Conservation (phyloP, 2,888 invertebrate genomes). For the Harpalus rubripes region DNA sequence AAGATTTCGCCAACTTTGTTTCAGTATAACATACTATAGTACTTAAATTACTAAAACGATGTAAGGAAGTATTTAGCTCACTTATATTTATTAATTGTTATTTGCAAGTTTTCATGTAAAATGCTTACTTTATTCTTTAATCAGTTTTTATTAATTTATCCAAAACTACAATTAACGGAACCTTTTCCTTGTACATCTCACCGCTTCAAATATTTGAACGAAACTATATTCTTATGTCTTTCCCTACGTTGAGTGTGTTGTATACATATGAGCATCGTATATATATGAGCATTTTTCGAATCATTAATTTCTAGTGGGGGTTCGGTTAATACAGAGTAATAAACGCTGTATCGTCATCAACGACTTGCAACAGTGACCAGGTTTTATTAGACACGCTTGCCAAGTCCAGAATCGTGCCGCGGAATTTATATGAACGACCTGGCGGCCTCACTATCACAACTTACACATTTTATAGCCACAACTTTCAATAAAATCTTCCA, state of each 20-base stretch:
- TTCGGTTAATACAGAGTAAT: slow-evolving; percentile 7
- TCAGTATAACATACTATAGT: no score
- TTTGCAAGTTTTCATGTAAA: no score
- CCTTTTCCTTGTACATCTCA: no score
- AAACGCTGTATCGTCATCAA: slow-evolving; percentile 26
- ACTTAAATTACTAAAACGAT: no score
- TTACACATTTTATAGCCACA: neutral
- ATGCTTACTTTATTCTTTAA: no score
- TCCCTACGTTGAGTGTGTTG: neutral
- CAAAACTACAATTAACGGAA: no score
- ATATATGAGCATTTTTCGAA: neutral
- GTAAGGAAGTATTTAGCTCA: no score
- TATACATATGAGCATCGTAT: neutral
- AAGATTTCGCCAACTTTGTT: no score
- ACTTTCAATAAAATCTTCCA: slow-evolving; percentile 28
- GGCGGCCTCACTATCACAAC: slow-evolving; percentile 9
- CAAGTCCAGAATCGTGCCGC: slow-evolving; percentile 20
- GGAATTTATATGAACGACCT: slow-evolving; percentile 39
- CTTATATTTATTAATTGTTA: no score
- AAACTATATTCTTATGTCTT: neutral
- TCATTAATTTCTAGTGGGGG: slow-evolving; percentile 25
- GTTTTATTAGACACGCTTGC: slow-evolving; percentile 19
- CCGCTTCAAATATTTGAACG: no score
- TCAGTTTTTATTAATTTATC: no score
- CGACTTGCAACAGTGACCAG: slow-evolving; percentile 23